Evolutionary conservation across 1,140 invertebrate species (phyloP), one percentile per base, ranked within the genome.

Genomic region (Colletes gigas): DNA sequence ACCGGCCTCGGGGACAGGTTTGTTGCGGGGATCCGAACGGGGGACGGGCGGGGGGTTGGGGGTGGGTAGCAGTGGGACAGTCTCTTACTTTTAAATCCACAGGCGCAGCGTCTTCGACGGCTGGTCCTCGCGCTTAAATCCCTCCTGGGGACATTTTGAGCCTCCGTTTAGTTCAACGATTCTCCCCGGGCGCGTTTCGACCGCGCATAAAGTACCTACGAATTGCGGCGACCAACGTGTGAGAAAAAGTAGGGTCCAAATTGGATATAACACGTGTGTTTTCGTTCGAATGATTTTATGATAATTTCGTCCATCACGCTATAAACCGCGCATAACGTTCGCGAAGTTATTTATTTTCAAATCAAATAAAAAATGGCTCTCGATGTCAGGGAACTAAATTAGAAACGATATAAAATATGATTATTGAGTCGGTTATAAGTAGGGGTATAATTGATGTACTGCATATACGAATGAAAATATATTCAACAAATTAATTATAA

Each of bases 91-190:
- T 57, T 17, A 44, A 52, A 66, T 15, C 39, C 17, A 30, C 41
- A 19, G 30, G 30, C 30, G 12, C 19, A 17, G 30, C 70, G 74
- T 77, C 70, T 82, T 55, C 69, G 72, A 82, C 47, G n/a, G 59
- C 10, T 71, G 44, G 44, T 83, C 79, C 76, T 88, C 82, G 77
- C 86, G 59, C 41, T 30, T 50, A 82, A 86, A 88, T 87, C 84
- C 60, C 88, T 89, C 88, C 65, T 82, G 88, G 88, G 88, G 83
- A 86, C 86, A 78, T 83, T 89, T 89, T 85, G 74, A 47, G n/a
- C 72, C 70, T 75, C 47, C 75, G 39, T 81, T 74, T 30, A 69
- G 72, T 67, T 21, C 14, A 47, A 4, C 67, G 47, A 47, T 10
- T 55, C 12, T 19, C 44, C 66, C 6, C 17, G 66, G 41, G 39